Percentiles rank a stretch among this genome's conserved stretches.
Conservation (phyloP, 2,888 invertebrate genomes). For the Amiota communis region DNA sequence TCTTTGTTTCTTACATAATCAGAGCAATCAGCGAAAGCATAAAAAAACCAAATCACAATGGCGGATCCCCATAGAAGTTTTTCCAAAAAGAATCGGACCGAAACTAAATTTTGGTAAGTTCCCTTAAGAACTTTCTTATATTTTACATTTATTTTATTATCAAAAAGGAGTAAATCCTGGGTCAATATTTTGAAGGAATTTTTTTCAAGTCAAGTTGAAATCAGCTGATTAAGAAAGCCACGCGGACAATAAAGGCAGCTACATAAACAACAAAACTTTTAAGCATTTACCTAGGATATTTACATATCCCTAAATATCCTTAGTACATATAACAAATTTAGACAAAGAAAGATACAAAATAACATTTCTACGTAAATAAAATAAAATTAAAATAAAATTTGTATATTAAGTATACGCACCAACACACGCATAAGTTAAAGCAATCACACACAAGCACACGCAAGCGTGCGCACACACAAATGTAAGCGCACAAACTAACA, state of each 20-base stretch:
- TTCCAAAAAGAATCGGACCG: background rate
- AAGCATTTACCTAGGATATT: background rate
- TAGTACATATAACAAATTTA: background rate
- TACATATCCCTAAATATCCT: background rate
- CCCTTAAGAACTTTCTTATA: too few relatives aligned
- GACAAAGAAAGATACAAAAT: background rate
- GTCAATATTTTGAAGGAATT: too few relatives aligned
- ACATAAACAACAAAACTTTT: background rate
- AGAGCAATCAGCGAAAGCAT: background rate
- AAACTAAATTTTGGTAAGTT: background rate
- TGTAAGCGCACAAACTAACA: background rate
- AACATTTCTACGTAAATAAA: background rate
- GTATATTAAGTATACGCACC: conserved; percentile 13
- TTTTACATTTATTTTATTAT: too few relatives aligned
- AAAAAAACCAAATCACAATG: background rate
- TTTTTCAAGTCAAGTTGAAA: background rate
- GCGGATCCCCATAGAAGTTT: background rate
- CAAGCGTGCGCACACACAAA: background rate
- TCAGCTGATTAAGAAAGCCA: conserved; percentile 17
- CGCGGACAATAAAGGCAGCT: background rate
- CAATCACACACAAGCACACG: background rate
- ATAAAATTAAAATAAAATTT: too few relatives aligned
- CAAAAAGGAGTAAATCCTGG: too few relatives aligned
- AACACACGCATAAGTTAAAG: background rate
- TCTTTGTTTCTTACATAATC: conserved; percentile 23